phyloP scores from a whole-genome alignment of 2,888 invertebrate species.

The Drepana falcataria region DNA sequence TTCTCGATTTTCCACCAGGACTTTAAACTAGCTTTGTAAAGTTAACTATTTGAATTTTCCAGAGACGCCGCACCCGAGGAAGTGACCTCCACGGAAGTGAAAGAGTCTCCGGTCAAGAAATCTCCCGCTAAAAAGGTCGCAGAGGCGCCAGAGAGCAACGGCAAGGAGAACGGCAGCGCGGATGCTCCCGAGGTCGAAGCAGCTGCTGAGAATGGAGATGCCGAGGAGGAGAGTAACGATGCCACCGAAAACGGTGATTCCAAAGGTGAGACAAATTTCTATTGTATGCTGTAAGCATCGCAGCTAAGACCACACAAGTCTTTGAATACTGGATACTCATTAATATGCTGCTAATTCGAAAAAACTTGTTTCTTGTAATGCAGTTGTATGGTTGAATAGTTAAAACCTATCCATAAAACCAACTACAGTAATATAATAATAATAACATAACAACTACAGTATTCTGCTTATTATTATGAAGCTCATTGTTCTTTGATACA shows the following conservation, averaged over 20 bases:
- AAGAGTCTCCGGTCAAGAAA: constrained; percentile 74
- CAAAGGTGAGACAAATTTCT: constrained; percentile 56
- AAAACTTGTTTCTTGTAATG: too few relatives aligned
- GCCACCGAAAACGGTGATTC: constrained; percentile 69
- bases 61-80: constrained; percentile 69
- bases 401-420: too few relatives aligned
- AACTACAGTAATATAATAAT: neutral
- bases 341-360: too few relatives aligned
- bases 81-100: constrained; percentile 68
- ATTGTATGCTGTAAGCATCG: too few relatives aligned
- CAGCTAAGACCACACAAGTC: too few relatives aligned
- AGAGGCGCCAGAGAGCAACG: constrained; percentile 68
- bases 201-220: constrained; percentile 62
- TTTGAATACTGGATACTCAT: too few relatives aligned
- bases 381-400: too few relatives aligned
- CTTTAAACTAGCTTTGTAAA: too few relatives aligned
- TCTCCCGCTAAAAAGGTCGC: constrained; percentile 72
- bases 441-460: neutral
- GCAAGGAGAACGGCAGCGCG: constrained; percentile 66
- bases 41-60: too few relatives aligned
- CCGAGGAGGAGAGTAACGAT: constrained; percentile 71
- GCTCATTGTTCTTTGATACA: neutral
- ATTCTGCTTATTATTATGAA: neutral
- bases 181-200: constrained; percentile 51
- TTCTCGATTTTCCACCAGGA: too few relatives aligned